Evolutionary conservation across 1,140 invertebrate genomes (phyloP).

Genomic region (Trinorchestia longiramus): DNA sequence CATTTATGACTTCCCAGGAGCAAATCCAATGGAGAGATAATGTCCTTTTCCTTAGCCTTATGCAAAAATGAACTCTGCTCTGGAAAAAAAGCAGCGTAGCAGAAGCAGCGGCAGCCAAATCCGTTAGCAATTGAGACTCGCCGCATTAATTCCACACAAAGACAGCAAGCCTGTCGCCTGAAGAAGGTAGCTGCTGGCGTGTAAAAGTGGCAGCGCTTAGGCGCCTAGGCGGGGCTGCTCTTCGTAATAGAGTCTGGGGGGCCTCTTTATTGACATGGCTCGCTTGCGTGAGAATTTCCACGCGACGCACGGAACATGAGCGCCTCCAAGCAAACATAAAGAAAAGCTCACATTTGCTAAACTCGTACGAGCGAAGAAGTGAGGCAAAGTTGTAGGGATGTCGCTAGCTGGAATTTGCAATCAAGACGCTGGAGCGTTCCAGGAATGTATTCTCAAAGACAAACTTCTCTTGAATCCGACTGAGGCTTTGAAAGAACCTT

Average conservation of each 20-base stretch:
- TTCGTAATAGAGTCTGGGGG: constrained; percentile 32
- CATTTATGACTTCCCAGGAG: constrained; percentile 43
- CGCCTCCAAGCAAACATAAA: not conserved
- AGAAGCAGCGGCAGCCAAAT: not conserved
- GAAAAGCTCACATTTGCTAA: not conserved
- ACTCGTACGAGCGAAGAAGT: not conserved
- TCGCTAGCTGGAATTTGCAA: not conserved
- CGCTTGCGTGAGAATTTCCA: not conserved
- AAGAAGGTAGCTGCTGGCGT: not conserved
- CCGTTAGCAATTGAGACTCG: constrained; percentile 20
- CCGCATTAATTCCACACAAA: not conserved
- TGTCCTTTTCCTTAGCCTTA: not conserved
- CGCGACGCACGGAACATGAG: not conserved
- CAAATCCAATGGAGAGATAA: constrained; percentile 41
- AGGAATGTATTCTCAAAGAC: constrained; percentile 8
- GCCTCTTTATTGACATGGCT: constrained; percentile 28
- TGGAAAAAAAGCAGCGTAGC: not conserved
- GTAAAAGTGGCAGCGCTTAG: constrained; percentile 33
- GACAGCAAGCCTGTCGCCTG: not conserved
- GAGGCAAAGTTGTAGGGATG: not conserved
- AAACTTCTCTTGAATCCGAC: not conserved
- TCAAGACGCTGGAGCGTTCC: not conserved
- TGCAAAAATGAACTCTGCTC: not conserved
- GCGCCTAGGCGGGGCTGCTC: not conserved
- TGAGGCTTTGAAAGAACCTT: not conserved